A percentile compares a stretch with the other conserved stretches of the same genome.
Evolutionary conservation across 1,140 invertebrate genomes (phyloP).

Genomic region (Drosophila subobscura): DNA sequence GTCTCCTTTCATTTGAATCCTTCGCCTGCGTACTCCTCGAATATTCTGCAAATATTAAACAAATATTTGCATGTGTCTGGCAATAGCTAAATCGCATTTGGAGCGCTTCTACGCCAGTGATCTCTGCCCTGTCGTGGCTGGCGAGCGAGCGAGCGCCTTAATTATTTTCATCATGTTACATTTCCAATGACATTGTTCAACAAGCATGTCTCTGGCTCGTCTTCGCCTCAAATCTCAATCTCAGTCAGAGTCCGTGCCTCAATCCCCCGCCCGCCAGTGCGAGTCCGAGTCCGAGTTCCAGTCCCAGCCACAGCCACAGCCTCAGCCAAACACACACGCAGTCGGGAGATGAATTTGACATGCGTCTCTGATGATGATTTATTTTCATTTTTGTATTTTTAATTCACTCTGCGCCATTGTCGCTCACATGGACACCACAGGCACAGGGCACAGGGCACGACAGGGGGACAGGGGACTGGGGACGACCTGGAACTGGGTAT

Average conservation of each 20-base stretch:
- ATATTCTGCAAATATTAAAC: too few relatives aligned
- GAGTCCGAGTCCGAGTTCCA: constrained; percentile 12
- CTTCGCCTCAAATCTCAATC: constrained; percentile 25
- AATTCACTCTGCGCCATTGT: constrained; percentile 75
- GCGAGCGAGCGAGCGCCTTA: constrained; percentile 19
- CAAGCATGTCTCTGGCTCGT: constrained; percentile 22
- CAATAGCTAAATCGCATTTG: too few relatives aligned
- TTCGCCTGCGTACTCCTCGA: too few relatives aligned
- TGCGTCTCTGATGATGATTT: constrained; percentile 76
- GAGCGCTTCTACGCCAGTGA: too few relatives aligned
- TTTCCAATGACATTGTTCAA: constrained; percentile 57
- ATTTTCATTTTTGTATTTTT: constrained; percentile 76
- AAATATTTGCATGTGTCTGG: too few relatives aligned
- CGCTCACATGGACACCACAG: constrained; percentile 53
- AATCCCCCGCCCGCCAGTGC: constrained; percentile 1
- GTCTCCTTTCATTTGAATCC: too few relatives aligned
- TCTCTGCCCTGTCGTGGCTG: too few relatives aligned
- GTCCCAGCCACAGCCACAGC: constrained; percentile 12
- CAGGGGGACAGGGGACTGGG: neutral
- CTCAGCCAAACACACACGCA: constrained; percentile 22
- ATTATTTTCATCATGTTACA: constrained; percentile 61
- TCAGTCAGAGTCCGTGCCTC: constrained; percentile 2
- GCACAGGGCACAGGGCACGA: constrained; percentile 4
- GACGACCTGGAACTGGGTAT: constrained; percentile 30
- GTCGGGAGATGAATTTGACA: constrained; percentile 71